Base-by-base conservation (phyloP, 2,113 vertebrate species). In the Spea bombifrons region DNA sequence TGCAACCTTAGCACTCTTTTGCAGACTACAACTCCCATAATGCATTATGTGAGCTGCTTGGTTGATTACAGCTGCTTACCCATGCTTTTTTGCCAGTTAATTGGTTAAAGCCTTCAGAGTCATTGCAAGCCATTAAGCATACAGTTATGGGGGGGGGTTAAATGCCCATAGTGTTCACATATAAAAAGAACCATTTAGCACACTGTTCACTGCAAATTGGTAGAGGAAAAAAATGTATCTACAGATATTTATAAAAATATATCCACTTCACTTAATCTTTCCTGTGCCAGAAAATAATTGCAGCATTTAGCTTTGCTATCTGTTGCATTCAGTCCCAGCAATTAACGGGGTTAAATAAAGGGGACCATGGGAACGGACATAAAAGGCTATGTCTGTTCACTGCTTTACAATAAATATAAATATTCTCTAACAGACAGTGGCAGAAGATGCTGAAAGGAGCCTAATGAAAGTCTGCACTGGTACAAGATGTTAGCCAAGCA, bases 201-300 rank as follows among this genome's bases (percentile, higher is more conserved):
- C 73, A n/a, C 16, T 13, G 9, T 67, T 73, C 71, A 59, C 68
- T 66, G 71, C 76, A 78, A 72, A 30, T 52, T 47, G 10, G 46
- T 47, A 76, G 44, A 76, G 75, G 61, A 47, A 76, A 73, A 67
- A 68, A 57, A 66, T 66, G 10, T 73, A 73, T 73, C 63, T 73
- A 73, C 63, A 80, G 52, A 73, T 65, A 80, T 80, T 80, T 67
- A 73, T 73, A 80, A 73, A 80, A 80, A 80, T 73, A 80, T 67
- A 80, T 45, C 52, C 46, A 52, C 16, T 48, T 73, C 46, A 72
- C 66, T 80, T 66, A 66, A 45, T 15, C 59, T 17, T 63, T 73
- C 64, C 71, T 44, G 49, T 45, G 57, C 16, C 69, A 73, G 16
- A 64, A 13, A 8, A 53, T 63, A 64, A 6, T 30, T 16, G n/a